Conservation (phyloP, 1,140 invertebrate species). For the Cotesia typhae region DNA sequence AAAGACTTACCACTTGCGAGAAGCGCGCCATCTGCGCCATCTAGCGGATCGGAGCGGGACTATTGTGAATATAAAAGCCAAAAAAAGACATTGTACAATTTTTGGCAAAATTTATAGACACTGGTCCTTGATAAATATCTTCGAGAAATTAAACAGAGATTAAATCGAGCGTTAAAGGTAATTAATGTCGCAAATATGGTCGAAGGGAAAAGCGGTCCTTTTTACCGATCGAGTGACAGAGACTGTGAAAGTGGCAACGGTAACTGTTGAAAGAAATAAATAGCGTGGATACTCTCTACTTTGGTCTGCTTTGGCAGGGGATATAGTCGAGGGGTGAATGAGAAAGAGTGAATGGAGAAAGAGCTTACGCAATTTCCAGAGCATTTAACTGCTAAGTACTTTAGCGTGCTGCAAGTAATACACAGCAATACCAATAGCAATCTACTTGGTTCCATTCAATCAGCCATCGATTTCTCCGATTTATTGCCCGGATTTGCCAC, state of each 20-base stretch:
- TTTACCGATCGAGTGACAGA: slow-evolving; percentile 1
- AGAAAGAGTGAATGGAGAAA: neutral
- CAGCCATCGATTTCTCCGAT: slow-evolving; percentile 57
- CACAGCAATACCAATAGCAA: slow-evolving; percentile 42
- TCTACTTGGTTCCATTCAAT: slow-evolving; percentile 56
- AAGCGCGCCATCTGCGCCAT: no score
- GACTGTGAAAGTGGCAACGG: neutral
- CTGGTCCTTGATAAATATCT: no score
- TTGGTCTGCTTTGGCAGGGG: neutral
- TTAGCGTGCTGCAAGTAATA: slow-evolving; percentile 37
- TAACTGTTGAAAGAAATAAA: slow-evolving; percentile 1
- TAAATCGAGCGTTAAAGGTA: neutral
- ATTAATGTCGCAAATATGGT: neutral
- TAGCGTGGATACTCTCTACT: neutral
- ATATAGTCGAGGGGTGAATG: slow-evolving; percentile 18
- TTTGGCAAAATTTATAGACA: no score
- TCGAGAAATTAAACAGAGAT: no score
- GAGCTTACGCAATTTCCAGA: slow-evolving; percentile 40
- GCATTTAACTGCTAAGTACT: slow-evolving; percentile 49
- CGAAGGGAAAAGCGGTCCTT: no score
- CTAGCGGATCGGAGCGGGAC: no score
- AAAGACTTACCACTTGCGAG: no score
- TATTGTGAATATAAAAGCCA: no score
- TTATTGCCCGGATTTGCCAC: slow-evolving; percentile 43
- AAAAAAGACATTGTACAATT: no score